Conservation (phyloP, 2,113 vertebrate genomes). For the Oenanthe melanoleuca region DNA sequence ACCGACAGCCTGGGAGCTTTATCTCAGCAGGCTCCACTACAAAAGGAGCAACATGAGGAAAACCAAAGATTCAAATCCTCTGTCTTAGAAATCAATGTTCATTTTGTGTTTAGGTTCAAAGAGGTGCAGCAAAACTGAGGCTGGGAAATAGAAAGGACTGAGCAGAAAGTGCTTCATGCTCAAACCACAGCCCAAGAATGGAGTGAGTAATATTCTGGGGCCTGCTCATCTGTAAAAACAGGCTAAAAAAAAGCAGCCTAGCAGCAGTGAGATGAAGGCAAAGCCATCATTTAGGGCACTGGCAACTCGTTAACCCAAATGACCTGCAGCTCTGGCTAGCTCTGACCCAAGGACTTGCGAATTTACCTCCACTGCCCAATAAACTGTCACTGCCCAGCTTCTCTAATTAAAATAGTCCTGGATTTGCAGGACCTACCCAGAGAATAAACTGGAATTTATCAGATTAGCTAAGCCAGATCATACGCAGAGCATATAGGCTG, state of each 20-base stretch:
- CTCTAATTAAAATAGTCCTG: constrained; percentile 71
- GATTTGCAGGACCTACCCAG: constrained; percentile 66
- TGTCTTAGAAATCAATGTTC: not conserved
- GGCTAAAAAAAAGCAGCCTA: constrained; percentile 3
- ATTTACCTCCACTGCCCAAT: constrained; percentile 63
- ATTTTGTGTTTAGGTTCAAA: not conserved
- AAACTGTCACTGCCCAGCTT: constrained; percentile 48
- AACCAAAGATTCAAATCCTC: not conserved
- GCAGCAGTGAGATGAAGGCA: not conserved
- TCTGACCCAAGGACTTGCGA: constrained; percentile 20
- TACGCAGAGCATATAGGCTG: constrained; percentile 53
- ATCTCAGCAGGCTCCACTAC: not conserved
- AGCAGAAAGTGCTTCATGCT: not conserved
- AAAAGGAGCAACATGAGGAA: not conserved
- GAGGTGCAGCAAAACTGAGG: not conserved
- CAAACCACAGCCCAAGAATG: not conserved
- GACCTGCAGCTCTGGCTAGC: constrained; percentile 35
- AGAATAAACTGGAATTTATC: constrained; percentile 71
- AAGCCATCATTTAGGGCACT: constrained; percentile 50
- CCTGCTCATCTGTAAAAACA: constrained; percentile 3
- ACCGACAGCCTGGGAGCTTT: not conserved
- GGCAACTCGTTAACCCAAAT: constrained; percentile 61
- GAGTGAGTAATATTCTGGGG: not conserved
- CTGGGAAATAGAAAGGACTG: not conserved
- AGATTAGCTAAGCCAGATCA: constrained; percentile 69